Evolutionary conservation across 2,888 invertebrate genomes (phyloP).

Genomic region (Stictocephala bisonia): DNA sequence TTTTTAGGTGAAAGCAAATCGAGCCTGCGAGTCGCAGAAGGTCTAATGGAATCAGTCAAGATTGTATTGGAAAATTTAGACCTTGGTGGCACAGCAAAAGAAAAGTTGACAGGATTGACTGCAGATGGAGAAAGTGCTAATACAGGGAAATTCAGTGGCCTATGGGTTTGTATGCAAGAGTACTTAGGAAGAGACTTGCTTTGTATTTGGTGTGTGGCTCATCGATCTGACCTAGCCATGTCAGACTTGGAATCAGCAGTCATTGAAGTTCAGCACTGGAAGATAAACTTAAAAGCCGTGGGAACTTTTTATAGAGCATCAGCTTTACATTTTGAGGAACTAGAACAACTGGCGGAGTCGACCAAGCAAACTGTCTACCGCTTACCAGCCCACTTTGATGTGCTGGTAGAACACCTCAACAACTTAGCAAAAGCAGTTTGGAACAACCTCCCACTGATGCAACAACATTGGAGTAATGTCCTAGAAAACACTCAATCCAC

Average conservation of each 20-base stretch:
- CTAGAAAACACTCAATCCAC: slow-evolving; percentile 26
- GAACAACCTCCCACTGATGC: slow-evolving; percentile 46
- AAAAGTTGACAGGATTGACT: slow-evolving; percentile 46
- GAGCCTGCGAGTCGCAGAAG: slow-evolving; percentile 27
- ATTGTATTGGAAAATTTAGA: slow-evolving; percentile 36
- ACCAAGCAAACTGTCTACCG: slow-evolving; percentile 30
- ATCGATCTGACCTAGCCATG: slow-evolving; percentile 41
- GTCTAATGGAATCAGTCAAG: slow-evolving; percentile 44
- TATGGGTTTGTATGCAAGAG: slow-evolving; percentile 41
- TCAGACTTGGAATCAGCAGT: slow-evolving; percentile 41
- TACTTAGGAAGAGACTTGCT: slow-evolving; percentile 43
- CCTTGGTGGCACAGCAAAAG: slow-evolving; percentile 35
- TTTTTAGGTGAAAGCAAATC: slow-evolving; percentile 44
- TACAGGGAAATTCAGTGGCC: slow-evolving; percentile 44
- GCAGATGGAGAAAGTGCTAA: slow-evolving; percentile 48
- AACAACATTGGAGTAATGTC: neutral
- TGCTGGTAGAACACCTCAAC: slow-evolving; percentile 43
- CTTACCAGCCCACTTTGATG: slow-evolving; percentile 40
- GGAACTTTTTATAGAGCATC: slow-evolving; percentile 46
- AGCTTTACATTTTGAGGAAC: slow-evolving; percentile 18
- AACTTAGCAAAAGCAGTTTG: slow-evolving; percentile 45
- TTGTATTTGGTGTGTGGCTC: slow-evolving; percentile 46
- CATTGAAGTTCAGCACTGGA: slow-evolving; percentile 42
- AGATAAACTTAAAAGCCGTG: slow-evolving; percentile 41
- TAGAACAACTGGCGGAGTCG: slow-evolving; percentile 28